Conservation (phyloP, 2,888 invertebrate genomes). For the Drosophila dives region DNA sequence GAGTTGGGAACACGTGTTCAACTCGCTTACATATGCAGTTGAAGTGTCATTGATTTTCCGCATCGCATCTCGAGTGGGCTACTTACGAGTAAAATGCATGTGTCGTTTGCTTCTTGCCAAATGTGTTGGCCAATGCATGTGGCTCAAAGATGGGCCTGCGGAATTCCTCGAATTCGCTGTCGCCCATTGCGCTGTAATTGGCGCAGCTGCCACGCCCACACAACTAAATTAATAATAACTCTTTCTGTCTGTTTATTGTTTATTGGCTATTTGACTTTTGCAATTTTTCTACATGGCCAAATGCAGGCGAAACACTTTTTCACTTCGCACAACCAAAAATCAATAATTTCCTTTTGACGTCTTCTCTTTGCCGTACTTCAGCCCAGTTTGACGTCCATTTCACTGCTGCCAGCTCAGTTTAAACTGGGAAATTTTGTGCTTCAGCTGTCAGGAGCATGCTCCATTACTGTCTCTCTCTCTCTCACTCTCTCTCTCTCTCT, state of each 20-base stretch:
- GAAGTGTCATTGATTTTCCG: slow-evolving; percentile 27
- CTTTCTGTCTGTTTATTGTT: neutral
- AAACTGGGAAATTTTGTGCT: slow-evolving; percentile 59
- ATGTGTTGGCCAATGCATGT: slow-evolving; percentile 91
- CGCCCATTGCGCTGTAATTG: slow-evolving; percentile 88
- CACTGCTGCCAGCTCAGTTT: slow-evolving; percentile 30
- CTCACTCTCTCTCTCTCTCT: slow-evolving; percentile 4
- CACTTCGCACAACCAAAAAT: slow-evolving; percentile 74
- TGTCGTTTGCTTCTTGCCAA: slow-evolving; percentile 84
- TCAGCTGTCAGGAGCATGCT: slow-evolving; percentile 61
- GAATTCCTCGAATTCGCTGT: slow-evolving; percentile 97
- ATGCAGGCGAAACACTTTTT: slow-evolving; percentile 60
- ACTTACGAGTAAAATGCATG: slow-evolving; percentile 96
- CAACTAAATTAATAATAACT: slow-evolving; percentile 1
- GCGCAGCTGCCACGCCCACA: slow-evolving; percentile 61
- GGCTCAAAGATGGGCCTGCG: slow-evolving; percentile 87
- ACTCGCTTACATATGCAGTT: neutral
- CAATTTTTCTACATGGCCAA: slow-evolving; percentile 34
- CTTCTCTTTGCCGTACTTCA: slow-evolving; percentile 47
- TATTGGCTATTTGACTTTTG: slow-evolving; percentile 14
- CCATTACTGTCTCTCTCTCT: slow-evolving; percentile 16
- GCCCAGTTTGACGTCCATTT: slow-evolving; percentile 58
- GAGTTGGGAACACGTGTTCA: slow-evolving; percentile 23
- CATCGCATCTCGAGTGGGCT: neutral
- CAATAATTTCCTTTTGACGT: slow-evolving; percentile 77